These are phyloP conservation scores for Mamestra configurata DNA, from an alignment of 1,140 invertebrate species.

Conservation along the genomic window DNA sequence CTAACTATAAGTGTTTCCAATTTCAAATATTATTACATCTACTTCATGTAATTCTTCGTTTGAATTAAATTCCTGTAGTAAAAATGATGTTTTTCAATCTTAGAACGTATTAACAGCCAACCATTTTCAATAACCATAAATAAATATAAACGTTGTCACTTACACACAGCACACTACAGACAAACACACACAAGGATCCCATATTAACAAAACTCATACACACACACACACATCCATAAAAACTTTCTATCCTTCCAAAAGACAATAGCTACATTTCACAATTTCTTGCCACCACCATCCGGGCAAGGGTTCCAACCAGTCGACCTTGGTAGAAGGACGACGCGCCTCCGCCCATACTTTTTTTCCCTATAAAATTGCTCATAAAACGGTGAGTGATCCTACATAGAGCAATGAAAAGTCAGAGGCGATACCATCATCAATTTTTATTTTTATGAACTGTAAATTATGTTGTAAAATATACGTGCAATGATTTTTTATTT, in stretches of 20 bases:
- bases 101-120: no score
- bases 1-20: no score
- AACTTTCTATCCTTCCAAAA: constrained; percentile 4
- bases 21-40: no score
- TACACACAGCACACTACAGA: background rate
- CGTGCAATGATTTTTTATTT: background rate
- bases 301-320: constrained; percentile 6
- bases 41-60: no score
- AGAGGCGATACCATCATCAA: constrained; percentile 12
- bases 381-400: constrained; percentile 36
- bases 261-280: constrained; percentile 38
- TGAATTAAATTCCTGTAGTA: no score
- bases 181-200: constrained; percentile 5
- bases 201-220: background rate
- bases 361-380: constrained; percentile 66
- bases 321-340: constrained; percentile 59
- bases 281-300: constrained; percentile 25
- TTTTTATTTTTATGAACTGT: constrained; percentile 36
- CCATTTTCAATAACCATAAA: no score
- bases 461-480: constrained; percentile 30
- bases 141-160: no score
- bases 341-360: constrained; percentile 47
- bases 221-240: background rate
- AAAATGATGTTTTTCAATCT: no score
- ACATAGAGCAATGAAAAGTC: constrained; percentile 12